These are phyloP conservation scores for Drosophila emarginata DNA, from an alignment of 2,888 invertebrate genomes.

Conservation along the genomic window DNA sequence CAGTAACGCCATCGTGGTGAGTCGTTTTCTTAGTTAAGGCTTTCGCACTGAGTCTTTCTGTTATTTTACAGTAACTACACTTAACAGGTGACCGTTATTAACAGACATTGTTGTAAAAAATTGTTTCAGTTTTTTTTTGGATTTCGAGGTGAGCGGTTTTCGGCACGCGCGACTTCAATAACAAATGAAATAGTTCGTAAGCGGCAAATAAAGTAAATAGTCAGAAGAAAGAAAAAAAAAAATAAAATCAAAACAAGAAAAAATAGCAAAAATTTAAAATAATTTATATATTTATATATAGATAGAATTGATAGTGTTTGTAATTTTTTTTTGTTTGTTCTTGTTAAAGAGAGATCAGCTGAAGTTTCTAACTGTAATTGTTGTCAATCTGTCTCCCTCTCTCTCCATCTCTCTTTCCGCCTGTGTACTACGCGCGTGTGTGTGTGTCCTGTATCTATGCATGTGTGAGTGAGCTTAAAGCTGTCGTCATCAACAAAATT, in stretches of 20 bases:
- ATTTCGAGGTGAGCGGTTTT: conserved; percentile 7
- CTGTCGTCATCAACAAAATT: conserved; percentile 51
- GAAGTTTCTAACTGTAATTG: conserved; percentile 41
- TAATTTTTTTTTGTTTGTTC: conserved; percentile 27
- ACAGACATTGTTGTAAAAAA: conserved; percentile 9
- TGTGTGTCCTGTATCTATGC: conserved; percentile 36
- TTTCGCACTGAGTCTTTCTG: conserved; percentile 53
- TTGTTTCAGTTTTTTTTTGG: conserved; percentile 13
- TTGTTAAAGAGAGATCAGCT: conserved; percentile 45
- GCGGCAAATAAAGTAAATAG: not conserved
- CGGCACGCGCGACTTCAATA: not conserved
- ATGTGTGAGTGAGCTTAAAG: conserved; percentile 62
- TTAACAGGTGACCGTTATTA: not conserved
- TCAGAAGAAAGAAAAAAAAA: not conserved
- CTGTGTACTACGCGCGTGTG: conserved; percentile 34
- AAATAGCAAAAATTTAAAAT: not conserved
- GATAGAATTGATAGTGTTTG: not conserved
- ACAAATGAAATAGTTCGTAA: not conserved
- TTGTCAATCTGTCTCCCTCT: conserved; percentile 37
- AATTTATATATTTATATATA: conserved; percentile 2
- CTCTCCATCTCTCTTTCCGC: conserved; percentile 30
- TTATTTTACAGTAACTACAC: not conserved
- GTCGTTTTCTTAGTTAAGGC: conserved; percentile 47
- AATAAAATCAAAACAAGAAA: not conserved
- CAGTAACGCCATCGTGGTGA: conserved; percentile 2